Percentiles rank a stretch among this genome's conserved stretches.
These are phyloP conservation scores for Gnatocerus cornutus DNA, from an alignment of 2,888 invertebrate species.

Conservation along the genomic window DNA sequence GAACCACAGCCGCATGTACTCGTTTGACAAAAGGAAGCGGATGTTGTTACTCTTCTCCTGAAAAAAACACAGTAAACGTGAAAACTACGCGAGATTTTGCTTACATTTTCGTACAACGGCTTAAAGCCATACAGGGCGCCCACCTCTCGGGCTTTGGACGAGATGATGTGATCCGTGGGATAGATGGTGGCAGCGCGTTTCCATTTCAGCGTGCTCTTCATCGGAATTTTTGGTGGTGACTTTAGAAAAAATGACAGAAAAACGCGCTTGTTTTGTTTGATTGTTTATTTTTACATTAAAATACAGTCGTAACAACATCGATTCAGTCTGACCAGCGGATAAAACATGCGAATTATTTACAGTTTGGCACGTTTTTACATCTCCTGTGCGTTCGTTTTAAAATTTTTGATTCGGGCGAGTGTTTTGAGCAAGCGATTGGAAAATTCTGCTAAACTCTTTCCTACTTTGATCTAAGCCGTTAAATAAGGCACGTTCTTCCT, in stretches of 20 bases:
- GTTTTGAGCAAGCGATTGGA: too few species aligned
- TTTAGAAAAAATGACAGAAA: slow-evolving; percentile 27
- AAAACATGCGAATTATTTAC: slow-evolving; percentile 26
- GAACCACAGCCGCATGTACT: slow-evolving; percentile 76
- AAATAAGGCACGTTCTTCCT: slow-evolving; percentile 24
- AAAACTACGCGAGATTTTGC: neutral
- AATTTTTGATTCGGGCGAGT: too few species aligned
- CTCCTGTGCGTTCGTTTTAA: too few species aligned
- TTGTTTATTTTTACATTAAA: slow-evolving; percentile 17
- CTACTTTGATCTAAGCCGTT: too few species aligned
- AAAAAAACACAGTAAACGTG: slow-evolving; percentile 7
- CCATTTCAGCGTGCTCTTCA: slow-evolving; percentile 71
- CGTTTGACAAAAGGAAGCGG: slow-evolving; percentile 73
- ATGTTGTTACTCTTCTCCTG: slow-evolving; percentile 64
- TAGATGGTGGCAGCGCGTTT: slow-evolving; percentile 70
- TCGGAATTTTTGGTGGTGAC: neutral
- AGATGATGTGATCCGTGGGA: slow-evolving; percentile 74
- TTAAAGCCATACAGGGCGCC: slow-evolving; percentile 63
- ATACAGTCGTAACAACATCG: slow-evolving; percentile 26
- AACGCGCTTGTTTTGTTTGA: neutral
- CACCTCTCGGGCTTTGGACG: slow-evolving; percentile 70
- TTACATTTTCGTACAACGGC: slow-evolving; percentile 75
- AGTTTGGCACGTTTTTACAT: slow-evolving; percentile 39
- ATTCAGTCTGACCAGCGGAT: slow-evolving; percentile 27
- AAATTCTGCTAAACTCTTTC: too few species aligned